These are phyloP conservation scores for Allobates femoralis DNA, from an alignment of 2,797 vertebrate species.

Conservation along the genomic window DNA sequence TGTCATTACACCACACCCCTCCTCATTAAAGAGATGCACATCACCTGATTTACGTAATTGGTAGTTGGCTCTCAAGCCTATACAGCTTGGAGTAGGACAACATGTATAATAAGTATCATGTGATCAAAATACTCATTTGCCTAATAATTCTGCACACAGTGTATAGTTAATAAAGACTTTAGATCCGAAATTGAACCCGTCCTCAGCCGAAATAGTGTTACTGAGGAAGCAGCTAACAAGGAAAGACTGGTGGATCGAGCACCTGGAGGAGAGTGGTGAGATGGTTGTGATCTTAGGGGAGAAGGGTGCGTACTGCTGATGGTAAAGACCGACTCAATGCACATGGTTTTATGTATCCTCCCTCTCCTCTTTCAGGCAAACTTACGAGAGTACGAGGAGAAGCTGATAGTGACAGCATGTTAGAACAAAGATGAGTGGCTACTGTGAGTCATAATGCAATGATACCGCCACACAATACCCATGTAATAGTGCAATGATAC, in stretches of 20 bases:
- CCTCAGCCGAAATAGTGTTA: constrained; percentile 92
- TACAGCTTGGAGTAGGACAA: too few relatives aligned
- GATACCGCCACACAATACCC: too few relatives aligned
- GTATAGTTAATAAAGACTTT: constrained; percentile 94
- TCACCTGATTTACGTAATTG: too few relatives aligned
- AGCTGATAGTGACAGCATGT: constrained; percentile 96
- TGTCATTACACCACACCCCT: too few relatives aligned
- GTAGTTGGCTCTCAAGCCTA: too few relatives aligned
- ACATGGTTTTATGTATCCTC: background rate
- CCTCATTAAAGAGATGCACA: too few relatives aligned
- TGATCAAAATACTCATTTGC: too few relatives aligned
- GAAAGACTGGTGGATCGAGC: constrained; percentile 88
- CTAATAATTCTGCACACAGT: too few relatives aligned
- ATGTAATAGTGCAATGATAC: too few relatives aligned
- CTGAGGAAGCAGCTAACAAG: constrained; percentile 88
- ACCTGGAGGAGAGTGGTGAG: constrained; percentile 83
- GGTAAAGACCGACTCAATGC: too few relatives aligned
- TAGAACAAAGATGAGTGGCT: constrained; percentile 90
- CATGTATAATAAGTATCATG: too few relatives aligned
- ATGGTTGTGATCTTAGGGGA: background rate
- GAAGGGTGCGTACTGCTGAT: too few relatives aligned
- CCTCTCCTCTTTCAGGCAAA: constrained; percentile 77
- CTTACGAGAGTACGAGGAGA: constrained; percentile 92
- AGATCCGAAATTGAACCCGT: constrained; percentile 95
- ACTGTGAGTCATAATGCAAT: background rate